Base-by-base conservation (phyloP, 1,140 invertebrate genomes). In the Drosophila ogumai region DNA sequence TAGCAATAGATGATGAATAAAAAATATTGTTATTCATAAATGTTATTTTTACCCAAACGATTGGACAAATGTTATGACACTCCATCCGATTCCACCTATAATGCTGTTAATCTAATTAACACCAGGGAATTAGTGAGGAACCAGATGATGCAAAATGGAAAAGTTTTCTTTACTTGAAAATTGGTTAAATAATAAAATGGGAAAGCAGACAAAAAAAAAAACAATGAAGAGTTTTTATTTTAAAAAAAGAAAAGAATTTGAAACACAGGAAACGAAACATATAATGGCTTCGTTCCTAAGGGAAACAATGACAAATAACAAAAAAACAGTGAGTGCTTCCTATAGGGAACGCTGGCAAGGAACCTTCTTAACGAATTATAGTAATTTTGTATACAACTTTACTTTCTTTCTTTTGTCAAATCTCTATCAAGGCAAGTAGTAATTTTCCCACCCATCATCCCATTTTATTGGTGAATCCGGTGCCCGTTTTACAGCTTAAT, bases 31-130 rank as follows among this genome's bases (percentile, higher is more conserved):
- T 36, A 28, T 36, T 50, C n/a, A 19, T 19, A 28, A 47, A 17
- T 49, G 34, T 49, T 34, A 25, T 41, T 67, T 55, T 66, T 22
- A 67, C 25, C 15, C 34, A 67, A 68, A 66, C 9, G 46, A 13
- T 34, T 28, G 60, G 19, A 50, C 15, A 34, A 8, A 43, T 43
- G n/a, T 65, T 50, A 36, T 41, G 36, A 50, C 61, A 68, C 46
- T 34, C 28, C 5, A 17, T 10, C 15, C 19, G 36, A 32, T 59
- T 22, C 13, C 3, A 25, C 8, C 6, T 12, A n/a, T 17, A 67
- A 43, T n/a, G 38, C 12, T 67, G 61, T 69, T 69, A 69, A 69
- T 69, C 22, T 9, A 54, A 69, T 69, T 69, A 54, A 69, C 66
- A 69, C 63, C 38, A 19, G n/a, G 28, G 15, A 34, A 40, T 32